phyloP scores from a whole-genome alignment of 2,888 invertebrate genomes.

The Cantharis rustica region DNA sequence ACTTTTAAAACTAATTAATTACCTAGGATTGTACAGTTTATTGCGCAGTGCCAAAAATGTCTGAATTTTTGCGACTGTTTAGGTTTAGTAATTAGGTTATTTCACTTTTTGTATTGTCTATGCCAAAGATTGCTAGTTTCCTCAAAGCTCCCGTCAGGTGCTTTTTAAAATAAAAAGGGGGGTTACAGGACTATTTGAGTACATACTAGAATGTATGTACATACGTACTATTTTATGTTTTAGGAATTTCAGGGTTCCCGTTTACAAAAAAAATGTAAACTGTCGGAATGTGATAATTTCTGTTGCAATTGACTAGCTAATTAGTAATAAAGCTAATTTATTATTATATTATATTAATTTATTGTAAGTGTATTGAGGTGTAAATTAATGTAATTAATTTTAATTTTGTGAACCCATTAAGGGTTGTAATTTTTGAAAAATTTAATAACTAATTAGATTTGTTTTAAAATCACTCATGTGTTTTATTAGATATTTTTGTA shows the following conservation, averaged over 20 bases:
- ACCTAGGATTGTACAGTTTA: neutral
- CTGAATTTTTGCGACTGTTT: neutral
- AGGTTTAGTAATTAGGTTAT: neutral
- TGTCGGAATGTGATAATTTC: neutral
- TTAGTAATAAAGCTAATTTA: no score
- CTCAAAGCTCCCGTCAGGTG: neutral
- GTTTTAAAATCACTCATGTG: neutral
- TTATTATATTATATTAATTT: neutral
- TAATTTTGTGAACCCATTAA: neutral
- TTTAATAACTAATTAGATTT: neutral
- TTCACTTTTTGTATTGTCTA: neutral
- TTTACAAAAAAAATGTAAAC: neutral
- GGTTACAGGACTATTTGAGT: no score
- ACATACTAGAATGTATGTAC: no score
- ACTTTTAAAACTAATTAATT: neutral
- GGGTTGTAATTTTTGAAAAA: neutral
- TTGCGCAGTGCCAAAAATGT: neutral
- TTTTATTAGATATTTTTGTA: neutral
- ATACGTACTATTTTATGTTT: no score
- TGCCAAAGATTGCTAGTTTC: neutral
- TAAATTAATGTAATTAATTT: neutral
- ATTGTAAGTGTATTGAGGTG: neutral
- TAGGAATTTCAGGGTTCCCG: neutral
- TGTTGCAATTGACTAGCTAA: neutral
- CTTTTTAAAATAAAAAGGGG: neutral